A percentile compares a stretch with the other conserved stretches of the same genome.
phyloP scores from a whole-genome alignment of 1,140 invertebrate species.

The Solenopsis fugax region DNA sequence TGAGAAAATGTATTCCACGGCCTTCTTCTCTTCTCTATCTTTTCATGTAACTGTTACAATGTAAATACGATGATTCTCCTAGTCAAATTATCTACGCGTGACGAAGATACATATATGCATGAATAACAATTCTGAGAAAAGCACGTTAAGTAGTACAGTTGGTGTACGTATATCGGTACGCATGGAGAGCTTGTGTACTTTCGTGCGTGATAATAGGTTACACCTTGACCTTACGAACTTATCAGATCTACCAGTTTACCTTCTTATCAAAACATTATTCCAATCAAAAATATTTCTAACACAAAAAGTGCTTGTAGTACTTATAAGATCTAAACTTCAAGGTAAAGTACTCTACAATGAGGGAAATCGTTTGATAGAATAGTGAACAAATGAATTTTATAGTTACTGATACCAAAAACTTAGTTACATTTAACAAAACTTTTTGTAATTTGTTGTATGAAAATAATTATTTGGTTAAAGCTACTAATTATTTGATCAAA shows the following conservation, averaged over 20 bases:
- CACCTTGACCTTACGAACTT: constrained; percentile 31
- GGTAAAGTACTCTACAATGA: neutral
- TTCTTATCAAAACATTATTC: neutral
- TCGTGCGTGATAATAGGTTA: constrained; percentile 39
- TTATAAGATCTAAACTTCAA: neutral
- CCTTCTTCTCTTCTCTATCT: neutral
- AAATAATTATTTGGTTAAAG: no score
- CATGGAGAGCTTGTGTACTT: neutral
- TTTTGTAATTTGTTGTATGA: no score
- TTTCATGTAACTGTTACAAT: neutral
- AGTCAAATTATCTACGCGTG: neutral
- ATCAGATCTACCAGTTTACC: neutral
- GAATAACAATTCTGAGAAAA: constrained; percentile 20
- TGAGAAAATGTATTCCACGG: no score
- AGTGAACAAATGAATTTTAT: no score
- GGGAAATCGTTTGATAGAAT: no score
- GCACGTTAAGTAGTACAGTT: neutral
- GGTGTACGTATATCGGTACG: neutral
- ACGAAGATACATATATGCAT: neutral
- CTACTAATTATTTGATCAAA: no score
- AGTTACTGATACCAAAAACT: no score
- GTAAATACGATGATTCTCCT: neutral
- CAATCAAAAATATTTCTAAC: neutral
- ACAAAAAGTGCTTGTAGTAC: neutral
- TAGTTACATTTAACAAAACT: no score